phyloP scores from a whole-genome alignment of 2,113 vertebrate genomes.

The Plestiodon gilberti region DNA sequence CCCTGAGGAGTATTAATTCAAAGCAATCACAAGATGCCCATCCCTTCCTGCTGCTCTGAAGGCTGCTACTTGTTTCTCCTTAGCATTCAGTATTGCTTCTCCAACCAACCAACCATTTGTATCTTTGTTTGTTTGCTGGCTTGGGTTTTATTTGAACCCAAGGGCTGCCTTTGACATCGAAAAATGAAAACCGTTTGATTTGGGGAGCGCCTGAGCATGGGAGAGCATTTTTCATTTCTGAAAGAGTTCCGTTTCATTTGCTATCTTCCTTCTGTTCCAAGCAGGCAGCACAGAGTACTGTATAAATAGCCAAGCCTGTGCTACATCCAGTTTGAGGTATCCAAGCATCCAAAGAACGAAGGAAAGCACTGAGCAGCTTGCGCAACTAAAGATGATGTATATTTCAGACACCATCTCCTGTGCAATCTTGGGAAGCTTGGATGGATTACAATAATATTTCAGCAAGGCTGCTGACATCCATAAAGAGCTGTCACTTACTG shows the following conservation, averaged over 20 bases:
- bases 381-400: conserved; percentile 47
- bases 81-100: conserved; percentile 45
- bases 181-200: conserved; percentile 19
- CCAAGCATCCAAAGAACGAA: conserved; percentile 35
- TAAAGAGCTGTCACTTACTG: conserved; percentile 53
- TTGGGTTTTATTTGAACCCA: neutral
- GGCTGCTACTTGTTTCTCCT: conserved; percentile 11
- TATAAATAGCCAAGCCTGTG: neutral
- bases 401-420: conserved; percentile 53
- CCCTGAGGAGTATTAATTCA: conserved; percentile 69
- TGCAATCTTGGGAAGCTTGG: conserved; percentile 53
- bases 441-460: conserved; percentile 63
- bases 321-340: neutral
- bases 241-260: conserved; percentile 23
- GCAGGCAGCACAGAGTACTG: conserved; percentile 35
- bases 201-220: conserved; percentile 18
- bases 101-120: conserved; percentile 23
- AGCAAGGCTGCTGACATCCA: conserved; percentile 58
- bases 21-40: conserved; percentile 66
- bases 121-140: neutral
- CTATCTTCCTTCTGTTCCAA: conserved; percentile 26
- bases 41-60: conserved; percentile 56
- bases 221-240: conserved; percentile 1
- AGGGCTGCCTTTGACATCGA: conserved; percentile 14
- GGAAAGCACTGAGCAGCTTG: conserved; percentile 52